Evolutionary conservation across 2,797 vertebrate genomes (phyloP), one percentile per base, ranked within the genome.

Genomic region (Cercopithecus petaurista): DNA sequence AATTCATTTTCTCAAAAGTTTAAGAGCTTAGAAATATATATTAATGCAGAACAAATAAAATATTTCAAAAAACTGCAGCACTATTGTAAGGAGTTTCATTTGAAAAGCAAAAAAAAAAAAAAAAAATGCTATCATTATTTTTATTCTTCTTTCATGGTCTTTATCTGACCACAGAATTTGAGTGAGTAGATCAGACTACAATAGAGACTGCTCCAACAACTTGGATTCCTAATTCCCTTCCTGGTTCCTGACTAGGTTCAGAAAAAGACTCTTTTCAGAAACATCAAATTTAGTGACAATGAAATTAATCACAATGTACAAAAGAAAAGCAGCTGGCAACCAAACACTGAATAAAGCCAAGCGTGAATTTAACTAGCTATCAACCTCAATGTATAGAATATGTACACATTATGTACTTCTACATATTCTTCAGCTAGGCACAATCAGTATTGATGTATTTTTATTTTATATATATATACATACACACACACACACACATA

Each of bases 241-340:
- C 92, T 97, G 92, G 94, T 70, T 98, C 96, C 96, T 96, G 70
- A 98, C 95, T 98, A 98, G 50, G 91, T 97, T 98, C 95, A 96
- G 93, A 97, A 97, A 98, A 98, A 98, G 97, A 96, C 97, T 97
- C 98, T 98, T 93, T 97, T 97, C 93, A 98, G 98, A 98, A 98
- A 98, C 98, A 98, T 97, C 98, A 98, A 98, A 98, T 98, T 97
- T 98, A 96, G 93, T 83, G 97, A 98, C 98, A 98, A 98, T 98
- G 98, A 98, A 98, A 98, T 98, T 98, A 99, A 98, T 98, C 97
- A 98, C 96, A 98, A 98, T 97, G 89, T 98, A 98, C 97, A 98
- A 98, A 98, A 98, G 98, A 98, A 98, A 98, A 98, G 96, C 98
- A 98, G 98, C 97, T 98, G 98, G 95, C 94, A 98, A 97, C 97